Conservation (phyloP, 1,140 invertebrate genomes). For the Caerostris extrusa region DNA sequence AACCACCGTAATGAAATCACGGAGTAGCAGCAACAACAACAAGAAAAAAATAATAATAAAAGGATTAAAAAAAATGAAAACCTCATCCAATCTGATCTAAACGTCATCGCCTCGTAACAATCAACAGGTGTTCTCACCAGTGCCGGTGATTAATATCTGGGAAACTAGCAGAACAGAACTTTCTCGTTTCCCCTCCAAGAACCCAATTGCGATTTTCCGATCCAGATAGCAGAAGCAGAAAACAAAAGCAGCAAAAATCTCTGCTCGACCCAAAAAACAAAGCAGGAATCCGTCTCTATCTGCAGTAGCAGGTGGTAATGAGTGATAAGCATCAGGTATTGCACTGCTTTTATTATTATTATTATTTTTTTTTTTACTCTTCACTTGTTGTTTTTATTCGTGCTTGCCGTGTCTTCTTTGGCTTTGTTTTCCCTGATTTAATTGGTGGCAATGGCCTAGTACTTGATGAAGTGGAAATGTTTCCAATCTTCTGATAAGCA, state of each 20-base stretch:
- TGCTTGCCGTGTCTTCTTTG: too few relatives aligned
- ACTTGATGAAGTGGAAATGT: constrained; percentile 43
- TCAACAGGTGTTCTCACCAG: constrained; percentile 53
- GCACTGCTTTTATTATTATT: constrained; percentile 29
- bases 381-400: neutral
- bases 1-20: neutral
- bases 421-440: neutral
- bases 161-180: neutral
- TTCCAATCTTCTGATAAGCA: constrained; percentile 28
- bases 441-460: too few relatives aligned
- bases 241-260: neutral
- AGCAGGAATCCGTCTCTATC: constrained; percentile 44
- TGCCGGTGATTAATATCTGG: constrained; percentile 53
- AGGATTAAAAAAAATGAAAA: too few relatives aligned
- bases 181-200: constrained; percentile 42
- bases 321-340: constrained; percentile 69
- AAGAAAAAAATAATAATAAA: neutral
- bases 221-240: constrained; percentile 20
- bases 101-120: constrained; percentile 26
- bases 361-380: neutral
- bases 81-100: constrained; percentile 15
- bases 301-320: constrained; percentile 60
- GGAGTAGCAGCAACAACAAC: neutral
- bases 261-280: neutral
- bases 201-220: constrained; percentile 55